Conservation (phyloP, 2,113 vertebrate species). For the Thermophis baileyi region DNA sequence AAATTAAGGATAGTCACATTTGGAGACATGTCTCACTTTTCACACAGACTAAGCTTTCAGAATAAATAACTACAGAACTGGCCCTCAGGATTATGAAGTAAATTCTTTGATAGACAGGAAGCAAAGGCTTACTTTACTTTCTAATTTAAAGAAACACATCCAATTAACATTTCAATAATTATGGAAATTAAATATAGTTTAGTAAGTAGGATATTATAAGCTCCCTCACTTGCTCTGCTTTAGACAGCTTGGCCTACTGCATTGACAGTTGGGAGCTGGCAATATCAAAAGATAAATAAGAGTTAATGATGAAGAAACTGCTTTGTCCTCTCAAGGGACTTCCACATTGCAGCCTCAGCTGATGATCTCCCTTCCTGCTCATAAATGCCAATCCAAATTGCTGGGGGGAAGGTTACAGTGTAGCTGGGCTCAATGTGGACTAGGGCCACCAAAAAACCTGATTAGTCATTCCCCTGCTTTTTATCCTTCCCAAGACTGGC, state of each 20-base stretch:
- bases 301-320: background rate
- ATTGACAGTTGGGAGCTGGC: background rate
- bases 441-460: background rate
- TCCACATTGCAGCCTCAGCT: background rate
- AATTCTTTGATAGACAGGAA: background rate
- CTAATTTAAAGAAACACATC: conserved; percentile 20
- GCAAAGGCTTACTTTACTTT: background rate
- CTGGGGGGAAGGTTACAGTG: background rate
- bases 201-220: background rate
- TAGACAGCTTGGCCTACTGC: background rate
- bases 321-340: background rate
- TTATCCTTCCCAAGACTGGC: background rate
- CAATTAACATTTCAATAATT: background rate
- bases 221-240: too few species aligned
- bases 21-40: conserved; percentile 49
- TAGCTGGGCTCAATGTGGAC: background rate
- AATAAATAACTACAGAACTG: conserved; percentile 45
- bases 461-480: background rate
- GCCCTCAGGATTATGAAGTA: background rate
- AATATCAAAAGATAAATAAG: background rate
- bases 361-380: background rate
- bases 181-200: background rate
- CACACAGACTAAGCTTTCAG: conserved; percentile 34
- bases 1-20: conserved; percentile 58
- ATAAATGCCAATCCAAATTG: background rate